Conservation (phyloP, 2,888 invertebrate genomes). For the Steinernema scapterisci region DNA sequence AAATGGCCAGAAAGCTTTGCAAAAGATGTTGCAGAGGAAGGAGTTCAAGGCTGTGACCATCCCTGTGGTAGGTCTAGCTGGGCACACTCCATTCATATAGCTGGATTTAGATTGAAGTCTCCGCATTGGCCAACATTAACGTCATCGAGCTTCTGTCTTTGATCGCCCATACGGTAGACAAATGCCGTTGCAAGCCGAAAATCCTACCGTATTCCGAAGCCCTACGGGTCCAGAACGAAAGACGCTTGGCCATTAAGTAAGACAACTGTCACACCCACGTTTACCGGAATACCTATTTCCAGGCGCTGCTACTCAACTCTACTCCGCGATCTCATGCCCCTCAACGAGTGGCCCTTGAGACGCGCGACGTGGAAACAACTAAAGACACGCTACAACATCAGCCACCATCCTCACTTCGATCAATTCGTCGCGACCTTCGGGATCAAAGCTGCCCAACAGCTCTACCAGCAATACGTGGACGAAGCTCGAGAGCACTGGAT, state of each 20-base stretch:
- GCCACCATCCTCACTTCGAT: constrained; percentile 40
- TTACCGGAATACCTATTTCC: background rate
- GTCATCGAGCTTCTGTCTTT: constrained; percentile 86
- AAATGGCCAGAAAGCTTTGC: constrained; percentile 80
- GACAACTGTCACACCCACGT: background rate
- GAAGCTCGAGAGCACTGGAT: constrained; percentile 54
- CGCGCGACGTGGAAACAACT: constrained; percentile 77
- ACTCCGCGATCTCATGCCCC: constrained; percentile 43
- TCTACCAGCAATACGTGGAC: constrained; percentile 53
- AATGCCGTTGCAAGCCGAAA: constrained; percentile 36
- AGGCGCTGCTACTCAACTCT: constrained; percentile 35
- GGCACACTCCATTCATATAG: constrained; percentile 67
- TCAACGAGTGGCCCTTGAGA: constrained; percentile 48
- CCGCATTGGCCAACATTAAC: constrained; percentile 93
- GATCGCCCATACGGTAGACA: constrained; percentile 87
- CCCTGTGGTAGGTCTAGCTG: constrained; percentile 41
- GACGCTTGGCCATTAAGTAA: constrained; percentile 33
- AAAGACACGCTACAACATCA: constrained; percentile 75
- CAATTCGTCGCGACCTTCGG: constrained; percentile 55
- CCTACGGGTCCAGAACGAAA: constrained; percentile 27
- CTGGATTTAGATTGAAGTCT: constrained; percentile 78
- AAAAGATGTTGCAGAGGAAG: constrained; percentile 83
- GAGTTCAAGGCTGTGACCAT: constrained; percentile 77
- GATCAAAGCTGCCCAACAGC: constrained; percentile 44
- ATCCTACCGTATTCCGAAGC: constrained; percentile 39